Conservation (phyloP, 1,140 invertebrate genomes). For the Cydia fagiglandana region DNA sequence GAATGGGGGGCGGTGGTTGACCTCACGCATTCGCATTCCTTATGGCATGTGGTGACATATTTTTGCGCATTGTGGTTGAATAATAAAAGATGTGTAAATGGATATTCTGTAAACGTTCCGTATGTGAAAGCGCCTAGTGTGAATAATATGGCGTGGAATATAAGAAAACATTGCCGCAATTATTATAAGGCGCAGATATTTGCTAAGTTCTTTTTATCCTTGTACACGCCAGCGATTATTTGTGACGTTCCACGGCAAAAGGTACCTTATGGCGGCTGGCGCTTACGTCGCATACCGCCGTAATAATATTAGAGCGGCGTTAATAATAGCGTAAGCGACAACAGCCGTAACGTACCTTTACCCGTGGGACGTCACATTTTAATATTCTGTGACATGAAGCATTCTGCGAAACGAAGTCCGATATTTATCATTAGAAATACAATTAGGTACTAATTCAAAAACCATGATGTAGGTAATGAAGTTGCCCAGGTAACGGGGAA, state of each 20-base stretch:
- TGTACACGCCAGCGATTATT: not conserved
- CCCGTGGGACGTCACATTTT: no score
- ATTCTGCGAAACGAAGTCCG: not conserved
- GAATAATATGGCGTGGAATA: not conserved
- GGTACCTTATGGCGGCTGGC: no score
- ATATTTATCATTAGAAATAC: no score
- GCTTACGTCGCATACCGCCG: no score
- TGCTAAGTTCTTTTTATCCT: no score
- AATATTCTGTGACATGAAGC: not conserved
- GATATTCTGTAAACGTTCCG: not conserved
- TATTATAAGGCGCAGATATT: not conserved
- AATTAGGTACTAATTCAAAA: no score
- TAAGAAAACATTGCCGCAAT: not conserved
- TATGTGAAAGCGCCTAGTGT: not conserved
- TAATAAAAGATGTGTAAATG: not conserved
- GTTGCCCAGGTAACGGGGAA: no score
- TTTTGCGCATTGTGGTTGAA: not conserved
- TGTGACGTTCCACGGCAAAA: no score
- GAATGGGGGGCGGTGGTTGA: conserved; percentile 1
- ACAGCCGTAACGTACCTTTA: no score
- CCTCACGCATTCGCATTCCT: conserved; percentile 10
- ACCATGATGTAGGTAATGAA: no score
- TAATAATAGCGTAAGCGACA: no score
- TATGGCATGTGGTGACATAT: conserved; percentile 13
- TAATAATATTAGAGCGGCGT: no score